Evolutionary conservation across 2,797 vertebrate genomes (phyloP).

Genomic region (Malacoctenus gilli): DNA sequence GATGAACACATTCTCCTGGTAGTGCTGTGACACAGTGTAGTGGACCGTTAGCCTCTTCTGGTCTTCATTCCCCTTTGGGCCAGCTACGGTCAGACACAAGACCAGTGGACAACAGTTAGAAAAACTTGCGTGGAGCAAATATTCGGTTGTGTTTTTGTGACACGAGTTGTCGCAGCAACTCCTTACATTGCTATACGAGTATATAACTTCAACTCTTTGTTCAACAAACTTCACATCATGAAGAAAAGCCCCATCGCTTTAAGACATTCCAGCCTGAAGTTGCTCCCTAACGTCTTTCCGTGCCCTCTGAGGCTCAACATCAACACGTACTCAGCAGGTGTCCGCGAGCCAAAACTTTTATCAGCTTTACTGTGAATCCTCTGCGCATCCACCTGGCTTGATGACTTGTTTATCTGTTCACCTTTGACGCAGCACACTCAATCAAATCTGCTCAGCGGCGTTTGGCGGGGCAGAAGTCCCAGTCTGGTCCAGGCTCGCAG

Average conservation of each 20-base stretch:
- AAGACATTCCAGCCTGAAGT: too few relatives aligned
- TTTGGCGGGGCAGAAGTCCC: constrained; percentile 50
- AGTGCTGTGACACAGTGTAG: constrained; percentile 82
- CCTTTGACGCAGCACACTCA: constrained; percentile 38
- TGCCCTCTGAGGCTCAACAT: constrained; percentile 10
- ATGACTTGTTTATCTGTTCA: constrained; percentile 16
- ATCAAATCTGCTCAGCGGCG: constrained; percentile 47
- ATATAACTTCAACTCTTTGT: too few relatives aligned
- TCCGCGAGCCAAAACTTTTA: constrained; percentile 28
- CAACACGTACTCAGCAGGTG: constrained; percentile 26
- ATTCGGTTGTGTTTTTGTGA: neutral
- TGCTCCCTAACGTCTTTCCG: neutral
- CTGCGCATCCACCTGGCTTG: constrained; percentile 26
- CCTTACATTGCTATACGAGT: too few relatives aligned
- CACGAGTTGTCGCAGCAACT: too few relatives aligned
- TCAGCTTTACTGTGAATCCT: constrained; percentile 43
- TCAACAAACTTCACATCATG: too few relatives aligned
- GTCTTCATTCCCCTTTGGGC: constrained; percentile 84
- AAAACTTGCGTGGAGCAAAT: too few relatives aligned
- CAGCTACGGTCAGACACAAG: constrained; percentile 46
- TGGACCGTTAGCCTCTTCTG: constrained; percentile 81
- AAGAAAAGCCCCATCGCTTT: too few relatives aligned
- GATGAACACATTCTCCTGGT: constrained; percentile 95
- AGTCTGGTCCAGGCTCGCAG: constrained; percentile 3
- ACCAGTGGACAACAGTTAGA: neutral